Evolutionary conservation across 2,797 vertebrate genomes (phyloP), one percentile per base, ranked within the genome.

Genomic region (Propithecus deckenii): DNA sequence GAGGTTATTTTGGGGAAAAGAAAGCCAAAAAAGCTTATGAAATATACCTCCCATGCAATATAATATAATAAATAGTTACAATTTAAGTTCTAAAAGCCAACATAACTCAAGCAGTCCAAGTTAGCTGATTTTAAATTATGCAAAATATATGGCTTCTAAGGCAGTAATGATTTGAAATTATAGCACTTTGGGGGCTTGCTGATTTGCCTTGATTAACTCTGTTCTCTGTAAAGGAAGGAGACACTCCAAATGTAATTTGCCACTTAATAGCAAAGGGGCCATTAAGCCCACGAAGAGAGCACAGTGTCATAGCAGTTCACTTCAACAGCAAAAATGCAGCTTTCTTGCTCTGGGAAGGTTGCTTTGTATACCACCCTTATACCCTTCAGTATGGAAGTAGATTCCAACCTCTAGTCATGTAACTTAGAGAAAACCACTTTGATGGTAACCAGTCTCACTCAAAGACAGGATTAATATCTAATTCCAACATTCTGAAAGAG

Each of bases 161-260:
- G 63, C 20, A 79, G 50, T 50, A 38, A 95, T 52, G 18, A 89
- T 76, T 88, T 95, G 86, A 81, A 94, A 93, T 96, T 91, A 95
- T 2, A 93, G 89, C 88, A 91, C 67, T 97, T 30, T 41, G 67
- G 79, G 57, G 46, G 71, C 38, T 87, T 87, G 69, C n/a, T 86
- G 91, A 93, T 89, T 97, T 96, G 84, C 80, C 71, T 96, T 95
- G 91, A 90, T 95, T 92, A 97, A 94, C 65, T 97, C 59, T 95
- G 78, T 89, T 92, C 72, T 96, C 84, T 93, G 83, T 87, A 91
- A 89, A 81, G 67, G 76, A 93, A 94, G 87, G 52, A 95, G 86
- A 94, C 35, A 86, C 89, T 85, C 69, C 55, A 84, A 69, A 88
- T 35, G 46, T 79, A 88, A 93, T 88, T 35, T 89, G 85, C 74